Conservation (phyloP, 2,888 invertebrate genomes). For the Tetrapedia diversipes region DNA sequence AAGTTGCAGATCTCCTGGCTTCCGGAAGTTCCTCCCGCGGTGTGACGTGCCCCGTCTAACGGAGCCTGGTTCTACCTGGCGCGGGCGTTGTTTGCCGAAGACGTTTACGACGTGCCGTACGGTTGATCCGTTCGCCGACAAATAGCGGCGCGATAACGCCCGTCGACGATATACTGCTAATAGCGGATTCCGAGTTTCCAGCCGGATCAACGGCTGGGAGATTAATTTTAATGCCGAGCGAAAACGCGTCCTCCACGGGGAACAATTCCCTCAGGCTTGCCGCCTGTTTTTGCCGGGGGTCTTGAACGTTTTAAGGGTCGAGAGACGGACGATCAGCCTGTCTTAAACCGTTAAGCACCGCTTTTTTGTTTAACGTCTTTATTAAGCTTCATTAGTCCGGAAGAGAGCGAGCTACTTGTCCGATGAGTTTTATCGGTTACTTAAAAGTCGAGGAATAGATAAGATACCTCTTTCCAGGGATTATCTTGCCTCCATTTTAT, state of each 20-base stretch:
- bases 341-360: too few relatives aligned
- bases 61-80: conserved; percentile 41
- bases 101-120: conserved; percentile 65
- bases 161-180: conserved; percentile 62
- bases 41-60: conserved; percentile 54
- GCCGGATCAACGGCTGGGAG: conserved; percentile 36
- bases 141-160: conserved; percentile 66
- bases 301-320: neutral
- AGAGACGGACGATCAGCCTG: too few relatives aligned
- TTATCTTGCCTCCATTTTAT: too few relatives aligned
- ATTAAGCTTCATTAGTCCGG: too few relatives aligned
- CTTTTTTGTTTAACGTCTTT: too few relatives aligned
- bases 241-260: neutral
- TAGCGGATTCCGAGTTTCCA: conserved; percentile 61
- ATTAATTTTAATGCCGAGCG: conserved; percentile 57
- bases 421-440: too few relatives aligned
- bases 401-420: too few relatives aligned
- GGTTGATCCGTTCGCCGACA: conserved; percentile 69
- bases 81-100: conserved; percentile 63
- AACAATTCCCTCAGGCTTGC: neutral
- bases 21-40: conserved; percentile 54
- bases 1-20: conserved; percentile 69
- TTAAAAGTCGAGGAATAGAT: too few relatives aligned
- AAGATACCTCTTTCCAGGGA: too few relatives aligned
- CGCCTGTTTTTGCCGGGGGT: neutral